Base-by-base conservation (phyloP, 2,113 vertebrate genomes). In the Hassar affinis region DNA sequence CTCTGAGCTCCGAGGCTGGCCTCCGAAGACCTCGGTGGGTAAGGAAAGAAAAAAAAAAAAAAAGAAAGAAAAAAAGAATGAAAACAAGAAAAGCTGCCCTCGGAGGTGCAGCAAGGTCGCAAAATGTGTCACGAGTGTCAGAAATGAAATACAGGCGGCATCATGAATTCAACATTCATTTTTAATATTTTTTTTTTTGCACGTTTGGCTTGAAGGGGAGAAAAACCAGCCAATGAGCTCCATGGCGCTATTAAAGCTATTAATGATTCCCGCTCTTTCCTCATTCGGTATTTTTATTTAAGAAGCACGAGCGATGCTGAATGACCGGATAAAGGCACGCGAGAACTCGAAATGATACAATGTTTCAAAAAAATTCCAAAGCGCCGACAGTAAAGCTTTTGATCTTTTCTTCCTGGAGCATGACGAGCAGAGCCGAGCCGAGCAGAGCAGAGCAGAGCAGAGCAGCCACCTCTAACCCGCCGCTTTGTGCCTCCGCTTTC, bases 401-500 rank as follows among this genome's bases (percentile, higher is more conserved):
- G 75, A 81, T 77, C 81, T 81, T 69, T 30, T 79, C 82, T 72
- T 79, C 85, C 91, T 89, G 89, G 92, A 85, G 89, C 90, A 90
- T 93, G 93, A 92, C 93, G 92, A 90, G 91, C 92, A 78, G n/a
- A n/a, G n/a, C n/a, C n/a, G n/a, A n/a, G n/a, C n/a, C n/a, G n/a
- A 9, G 45, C 45, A 22, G 52, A 66, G 80, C 84, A 56, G 64
- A 66, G 51, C 74, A 35, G 74, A 77, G 76, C 62, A 68, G 79
- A 77, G 74, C 74, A 77, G 74, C 51, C 93, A 92, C 93, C 94
- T 94, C 94, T 94, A 93, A 93, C 94, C 93, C 92, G 90, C 86
- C 89, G 93, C 87, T 93, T 94, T 95, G 94, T 95, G 94, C 93
- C 87, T 86, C 86, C 30, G 86, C 85, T 93, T 90, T 91, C 88